Evolutionary conservation across 2,797 vertebrate species (phyloP).

Genomic region (Sciurus carolinensis): DNA sequence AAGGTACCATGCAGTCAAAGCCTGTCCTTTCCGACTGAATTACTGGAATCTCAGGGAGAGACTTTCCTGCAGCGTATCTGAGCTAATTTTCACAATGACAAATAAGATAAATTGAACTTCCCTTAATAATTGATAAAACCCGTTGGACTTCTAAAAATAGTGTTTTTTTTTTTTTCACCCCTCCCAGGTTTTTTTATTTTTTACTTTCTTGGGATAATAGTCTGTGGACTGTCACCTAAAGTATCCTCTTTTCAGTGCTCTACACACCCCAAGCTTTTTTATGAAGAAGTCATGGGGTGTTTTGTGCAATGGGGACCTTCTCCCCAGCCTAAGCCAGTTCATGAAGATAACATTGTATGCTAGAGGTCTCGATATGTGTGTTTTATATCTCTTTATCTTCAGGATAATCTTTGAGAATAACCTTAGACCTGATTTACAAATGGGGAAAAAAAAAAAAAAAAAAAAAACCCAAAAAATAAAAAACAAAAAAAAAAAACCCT

Average conservation of each 20-base stretch:
- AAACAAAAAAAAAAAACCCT: neutral
- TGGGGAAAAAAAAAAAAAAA: neutral
- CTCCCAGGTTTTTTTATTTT: neutral
- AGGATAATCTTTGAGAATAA: neutral
- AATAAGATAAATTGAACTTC: neutral
- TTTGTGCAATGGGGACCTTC: neutral
- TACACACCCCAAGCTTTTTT: neutral
- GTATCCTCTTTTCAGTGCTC: neutral
- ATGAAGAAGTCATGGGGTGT: neutral
- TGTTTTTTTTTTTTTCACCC: neutral
- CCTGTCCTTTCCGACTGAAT: neutral
- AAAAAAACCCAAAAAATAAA: neutral
- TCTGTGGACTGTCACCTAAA: neutral
- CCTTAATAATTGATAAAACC: neutral
- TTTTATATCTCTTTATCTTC: neutral
- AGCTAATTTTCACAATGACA: neutral
- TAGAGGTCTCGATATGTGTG: neutral
- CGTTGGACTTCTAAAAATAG: neutral
- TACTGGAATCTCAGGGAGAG: neutral
- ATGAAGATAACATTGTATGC: neutral
- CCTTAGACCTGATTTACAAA: neutral
- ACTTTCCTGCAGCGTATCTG: neutral
- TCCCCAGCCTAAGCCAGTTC: neutral
- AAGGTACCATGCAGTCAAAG: neutral
- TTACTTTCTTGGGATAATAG: neutral